These are phyloP conservation scores for Yponomeuta evonymella DNA, from an alignment of 2,888 invertebrate species.

Conservation along the genomic window DNA sequence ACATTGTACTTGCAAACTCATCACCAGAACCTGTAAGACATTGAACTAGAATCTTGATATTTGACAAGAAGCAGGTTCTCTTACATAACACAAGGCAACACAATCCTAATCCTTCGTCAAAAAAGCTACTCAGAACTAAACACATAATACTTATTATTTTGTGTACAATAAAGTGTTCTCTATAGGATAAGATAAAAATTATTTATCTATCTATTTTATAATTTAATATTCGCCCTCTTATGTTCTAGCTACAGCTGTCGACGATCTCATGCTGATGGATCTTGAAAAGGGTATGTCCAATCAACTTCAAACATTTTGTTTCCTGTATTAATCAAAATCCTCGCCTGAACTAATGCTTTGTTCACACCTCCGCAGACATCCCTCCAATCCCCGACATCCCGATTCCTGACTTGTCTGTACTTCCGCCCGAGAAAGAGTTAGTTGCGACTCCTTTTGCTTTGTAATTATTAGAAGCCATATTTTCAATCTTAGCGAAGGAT, in stretches of 20 bases:
- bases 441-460: slow-evolving; percentile 27
- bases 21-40: too few species aligned
- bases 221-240: too few species aligned
- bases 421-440: slow-evolving; percentile 44
- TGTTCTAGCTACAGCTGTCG: slow-evolving; percentile 38
- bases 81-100: too few species aligned
- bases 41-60: too few species aligned
- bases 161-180: too few species aligned
- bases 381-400: slow-evolving; percentile 58
- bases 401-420: slow-evolving; percentile 48
- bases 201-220: slow-evolving; percentile 15
- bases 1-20: too few species aligned
- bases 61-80: too few species aligned
- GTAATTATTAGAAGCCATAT: not conserved
- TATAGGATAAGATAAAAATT: too few species aligned
- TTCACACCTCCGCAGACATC: slow-evolving; percentile 47
- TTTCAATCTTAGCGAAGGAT: not conserved
- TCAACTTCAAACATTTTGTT: not conserved
- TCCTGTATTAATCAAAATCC: not conserved
- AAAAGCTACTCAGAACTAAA: too few species aligned
- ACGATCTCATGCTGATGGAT: slow-evolving; percentile 33
- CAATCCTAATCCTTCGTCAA: too few species aligned
- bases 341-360: slow-evolving; percentile 12
- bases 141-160: too few species aligned
- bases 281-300: slow-evolving; percentile 41